Conservation (phyloP, 2,888 invertebrate genomes). For the Apoda limacodes region DNA sequence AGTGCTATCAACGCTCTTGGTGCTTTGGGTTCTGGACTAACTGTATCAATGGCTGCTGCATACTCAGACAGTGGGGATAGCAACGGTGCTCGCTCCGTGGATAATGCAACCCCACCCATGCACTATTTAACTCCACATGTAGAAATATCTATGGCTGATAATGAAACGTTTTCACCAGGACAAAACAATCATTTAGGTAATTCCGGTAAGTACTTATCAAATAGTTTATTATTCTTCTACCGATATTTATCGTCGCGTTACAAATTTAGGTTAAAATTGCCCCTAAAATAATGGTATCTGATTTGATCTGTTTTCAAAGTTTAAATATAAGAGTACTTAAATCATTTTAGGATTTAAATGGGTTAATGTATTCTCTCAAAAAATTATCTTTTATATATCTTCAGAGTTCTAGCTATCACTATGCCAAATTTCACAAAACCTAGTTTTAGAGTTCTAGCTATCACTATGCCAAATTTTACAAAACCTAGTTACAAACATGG, state of each 20-base stretch:
- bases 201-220: slow-evolving; percentile 30
- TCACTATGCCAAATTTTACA: too few relatives aligned
- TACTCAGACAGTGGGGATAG: slow-evolving; percentile 89
- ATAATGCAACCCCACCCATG: slow-evolving; percentile 91
- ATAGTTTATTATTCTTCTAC: slow-evolving; percentile 9
- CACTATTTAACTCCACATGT: slow-evolving; percentile 92
- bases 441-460: too few relatives aligned
- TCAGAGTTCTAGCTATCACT: too few relatives aligned
- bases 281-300: too few relatives aligned
- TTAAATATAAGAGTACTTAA: too few relatives aligned
- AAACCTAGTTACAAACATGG: too few relatives aligned
- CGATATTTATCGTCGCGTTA: slow-evolving; percentile 2
- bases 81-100: slow-evolving; percentile 81
- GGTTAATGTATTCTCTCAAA: too few relatives aligned
- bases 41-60: slow-evolving; percentile 77
- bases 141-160: slow-evolving; percentile 90
- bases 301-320: too few relatives aligned
- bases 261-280: too few relatives aligned
- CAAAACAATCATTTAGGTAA: slow-evolving; percentile 52
- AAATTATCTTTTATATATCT: too few relatives aligned
- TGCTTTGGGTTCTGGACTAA: slow-evolving; percentile 72
- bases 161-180: slow-evolving; percentile 74
- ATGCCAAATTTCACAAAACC: too few relatives aligned
- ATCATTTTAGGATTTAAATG: too few relatives aligned
- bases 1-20: slow-evolving; percentile 64